These are phyloP conservation scores for Cheilosia scutellata DNA, from an alignment of 2,888 invertebrate species.

Conservation along the genomic window DNA sequence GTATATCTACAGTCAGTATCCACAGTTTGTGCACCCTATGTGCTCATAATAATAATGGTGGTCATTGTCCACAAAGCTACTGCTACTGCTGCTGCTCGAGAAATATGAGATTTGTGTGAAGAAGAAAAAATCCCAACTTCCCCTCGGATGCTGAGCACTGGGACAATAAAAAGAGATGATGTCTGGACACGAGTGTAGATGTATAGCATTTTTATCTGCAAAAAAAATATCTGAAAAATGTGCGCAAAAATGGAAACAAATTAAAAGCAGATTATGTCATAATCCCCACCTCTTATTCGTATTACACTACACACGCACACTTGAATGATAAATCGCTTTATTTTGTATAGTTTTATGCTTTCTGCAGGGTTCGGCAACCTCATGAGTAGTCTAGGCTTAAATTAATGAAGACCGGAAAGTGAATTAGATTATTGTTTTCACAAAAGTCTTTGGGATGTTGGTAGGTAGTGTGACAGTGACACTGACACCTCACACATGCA, in stretches of 20 bases:
- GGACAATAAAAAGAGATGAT: conserved; percentile 42
- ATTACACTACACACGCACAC: conserved; percentile 1
- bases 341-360: conserved; percentile 12
- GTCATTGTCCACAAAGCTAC: conserved; percentile 60
- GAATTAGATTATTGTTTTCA: neutral
- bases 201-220: conserved; percentile 46
- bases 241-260: conserved; percentile 66
- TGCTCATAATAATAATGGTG: conserved; percentile 20
- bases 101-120: conserved; percentile 52
- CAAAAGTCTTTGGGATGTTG: neutral
- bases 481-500: conserved; percentile 19
- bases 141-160: neutral
- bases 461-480: conserved; percentile 2
- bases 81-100: conserved; percentile 18
- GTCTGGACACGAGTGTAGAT: conserved; percentile 68
- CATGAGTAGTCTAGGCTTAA: conserved; percentile 9
- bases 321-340: conserved; percentile 20
- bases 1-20: neutral
- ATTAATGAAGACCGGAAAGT: conserved; percentile 12
- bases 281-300: conserved; percentile 28
- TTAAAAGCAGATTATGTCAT: conserved; percentile 74
- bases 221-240: conserved; percentile 40
- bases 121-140: neutral
- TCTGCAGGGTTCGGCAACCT: conserved; percentile 51
- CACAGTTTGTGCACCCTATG: neutral